Base-by-base conservation (phyloP, 2,113 vertebrate species). In the Octodon degus region DNA sequence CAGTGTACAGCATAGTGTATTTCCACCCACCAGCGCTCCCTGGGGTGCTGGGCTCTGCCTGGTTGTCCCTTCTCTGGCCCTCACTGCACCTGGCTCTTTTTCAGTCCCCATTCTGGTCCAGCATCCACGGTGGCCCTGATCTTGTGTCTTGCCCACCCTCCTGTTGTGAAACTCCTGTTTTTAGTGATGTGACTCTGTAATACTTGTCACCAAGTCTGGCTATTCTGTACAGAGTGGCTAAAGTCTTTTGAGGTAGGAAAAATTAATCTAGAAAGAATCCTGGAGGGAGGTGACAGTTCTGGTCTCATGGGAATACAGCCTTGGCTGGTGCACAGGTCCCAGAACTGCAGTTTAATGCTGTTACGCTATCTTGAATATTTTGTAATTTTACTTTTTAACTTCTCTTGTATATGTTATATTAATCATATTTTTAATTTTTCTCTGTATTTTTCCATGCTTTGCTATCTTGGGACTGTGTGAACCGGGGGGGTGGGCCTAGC, bases 321-420 rank as follows among this genome's bases (percentile, higher is more conserved):
- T 25, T 0, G 7, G 13, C 40, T 65, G 34, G 1, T 24, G 0
- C 8, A 68, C 5, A 12, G 12, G 5, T 37, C 60, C 43, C 37
- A 65, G 70, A 82, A 67, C 24, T 58, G 10, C 62, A 43, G 17
- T 83, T 81, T 53, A 67, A 85, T 10, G 7, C 2, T 74, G 37
- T 25, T 86, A 13, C 20, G 43, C 6, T 53, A 27, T 63, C 58
- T 58, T 65, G 27, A 91, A 84, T 22, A 34, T 65, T 86, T 85
- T 22, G 76, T 63, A 91, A 86, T 43, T 83, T 95, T 81, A 63
- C 67, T 83, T 95, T 92, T 82, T 43, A 96, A 93, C 20, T 67
- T 79, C 60, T 70, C 22, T 53, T 47, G 47, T 32, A 1, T 90
- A 76, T 55, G 7, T 89, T 58, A 19, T 47, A 84, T 30, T 83